These are phyloP conservation scores for Zele albiditarsus DNA, from an alignment of 2,888 invertebrate genomes.

Conservation along the genomic window DNA sequence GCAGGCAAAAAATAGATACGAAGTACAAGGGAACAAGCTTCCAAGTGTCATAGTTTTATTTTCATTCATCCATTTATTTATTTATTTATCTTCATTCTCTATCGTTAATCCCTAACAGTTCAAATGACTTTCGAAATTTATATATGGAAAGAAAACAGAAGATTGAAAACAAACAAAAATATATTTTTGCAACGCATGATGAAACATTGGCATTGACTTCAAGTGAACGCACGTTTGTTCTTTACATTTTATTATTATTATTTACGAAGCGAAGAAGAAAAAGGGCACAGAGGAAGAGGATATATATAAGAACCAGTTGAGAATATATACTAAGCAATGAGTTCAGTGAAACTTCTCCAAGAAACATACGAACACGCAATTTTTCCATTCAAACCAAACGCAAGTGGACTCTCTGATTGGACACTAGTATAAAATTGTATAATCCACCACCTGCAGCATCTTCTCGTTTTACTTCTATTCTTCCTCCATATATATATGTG, in stretches of 20 bases:
- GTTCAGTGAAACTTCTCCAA: conserved; percentile 43
- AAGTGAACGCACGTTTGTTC: neutral
- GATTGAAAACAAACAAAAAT: neutral
- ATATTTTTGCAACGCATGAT: neutral
- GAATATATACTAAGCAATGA: conserved; percentile 42
- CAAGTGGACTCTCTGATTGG: conserved; percentile 43
- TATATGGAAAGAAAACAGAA: neutral
- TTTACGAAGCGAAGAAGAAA: neutral
- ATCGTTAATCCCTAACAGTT: neutral
- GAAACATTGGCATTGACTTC: neutral
- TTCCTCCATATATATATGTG: conserved; percentile 8
- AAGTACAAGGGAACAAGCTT: conserved; percentile 9
- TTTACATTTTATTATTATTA: conserved; percentile 14
- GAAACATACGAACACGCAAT: conserved; percentile 28
- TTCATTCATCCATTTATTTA: conserved; percentile 4
- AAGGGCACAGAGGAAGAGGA: conserved; percentile 30
- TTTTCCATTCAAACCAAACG: conserved; percentile 35
- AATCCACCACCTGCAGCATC: conserved; percentile 14
- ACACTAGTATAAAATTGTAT: conserved; percentile 15
- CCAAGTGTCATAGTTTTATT: conserved; percentile 32
- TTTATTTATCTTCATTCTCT: neutral
- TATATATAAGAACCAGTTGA: conserved; percentile 46
- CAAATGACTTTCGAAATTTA: neutral
- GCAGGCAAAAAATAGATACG: conserved; percentile 35
- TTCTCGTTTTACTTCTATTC: neutral